phyloP scores from a whole-genome alignment of 1,140 invertebrate genomes.

The Brachionus angularis region DNA sequence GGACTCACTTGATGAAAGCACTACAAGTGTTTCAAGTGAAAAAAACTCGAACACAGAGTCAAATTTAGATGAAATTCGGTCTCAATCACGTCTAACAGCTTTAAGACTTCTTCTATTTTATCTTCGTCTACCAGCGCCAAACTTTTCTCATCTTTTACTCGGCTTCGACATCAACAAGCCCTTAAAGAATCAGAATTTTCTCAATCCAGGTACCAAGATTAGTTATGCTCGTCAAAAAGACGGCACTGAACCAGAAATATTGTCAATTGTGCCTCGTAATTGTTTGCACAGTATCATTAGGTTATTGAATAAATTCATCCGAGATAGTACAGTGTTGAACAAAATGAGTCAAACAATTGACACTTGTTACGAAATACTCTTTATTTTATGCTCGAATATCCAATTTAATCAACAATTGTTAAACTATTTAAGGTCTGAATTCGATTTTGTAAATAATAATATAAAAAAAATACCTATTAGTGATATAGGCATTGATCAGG shows the following conservation, averaged over 20 bases:
- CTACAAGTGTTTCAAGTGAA: too few relatives aligned
- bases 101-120: conserved; percentile 71
- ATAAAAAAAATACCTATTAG: conserved; percentile 20
- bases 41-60: not conserved
- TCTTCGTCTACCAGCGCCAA: conserved; percentile 70
- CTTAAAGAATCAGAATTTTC: conserved; percentile 17
- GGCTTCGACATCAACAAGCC: conserved; percentile 61
- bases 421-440: conserved; percentile 17
- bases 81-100: not conserved
- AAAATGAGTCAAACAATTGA: conserved; percentile 19
- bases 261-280: conserved; percentile 39
- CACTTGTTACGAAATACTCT: not conserved
- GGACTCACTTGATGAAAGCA: too few relatives aligned
- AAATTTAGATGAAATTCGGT: not conserved
- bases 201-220: conserved; percentile 22
- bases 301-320: not conserved
- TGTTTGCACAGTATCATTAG: conserved; percentile 10
- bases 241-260: not conserved
- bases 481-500: too few relatives aligned
- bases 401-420: conserved; percentile 14
- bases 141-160: conserved; percentile 79
- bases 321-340: conserved; percentile 1
- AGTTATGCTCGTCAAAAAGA: not conserved
- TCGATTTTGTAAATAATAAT: conserved; percentile 8
- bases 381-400: not conserved